Evolutionary conservation across 2,113 vertebrate genomes (phyloP), one percentile per base, ranked within the genome.

Genomic region (Oncorhynchus tshawytscha): DNA sequence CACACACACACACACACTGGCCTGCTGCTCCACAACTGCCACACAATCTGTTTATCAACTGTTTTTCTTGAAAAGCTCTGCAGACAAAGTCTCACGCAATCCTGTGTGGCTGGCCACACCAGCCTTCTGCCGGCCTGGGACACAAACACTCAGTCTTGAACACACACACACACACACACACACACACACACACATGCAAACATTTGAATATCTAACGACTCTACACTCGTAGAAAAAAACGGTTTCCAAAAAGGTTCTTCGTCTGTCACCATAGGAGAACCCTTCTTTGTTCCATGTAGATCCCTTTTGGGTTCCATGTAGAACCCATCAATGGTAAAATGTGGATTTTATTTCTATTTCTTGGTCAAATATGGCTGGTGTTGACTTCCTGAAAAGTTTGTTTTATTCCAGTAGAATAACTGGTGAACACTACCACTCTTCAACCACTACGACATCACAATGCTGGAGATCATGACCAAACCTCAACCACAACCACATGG

Each of bases 11-110:
- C 67, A 72, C 25, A 74, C 80, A 76, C 78, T 2, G 27, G 65
- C 4, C 77, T 81, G 74, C 68, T 65, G 70, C 71, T 84, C 51
- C 77, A 67, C 66, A 71, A 65, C 79, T 84, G 83, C 70, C 5
- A 75, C 74, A 71, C 80, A 90, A 87, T 89, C 80, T 91, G 90
- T 90, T 92, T 84, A 92, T 90, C 87, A 77, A 92, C 84, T 90
- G 88, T 90, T 90, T 93, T 91, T 79, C 80, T 84, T 88, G 81
- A 83, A 85, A 87, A 76, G 88, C 77, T 83, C 79, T 78, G 82
- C 82, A 88, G 88, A 89, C 73, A 89, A 86, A 83, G 74, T 91
- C 82, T 90, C 88, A 88, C 72, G 77, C 84, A 88, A 91, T 84
- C 85, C 83, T 64, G 54, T 77, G 87, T 88, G 83, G 84, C 82